phyloP scores from a whole-genome alignment of 2,888 invertebrate species.

The Octodonta nipae region DNA sequence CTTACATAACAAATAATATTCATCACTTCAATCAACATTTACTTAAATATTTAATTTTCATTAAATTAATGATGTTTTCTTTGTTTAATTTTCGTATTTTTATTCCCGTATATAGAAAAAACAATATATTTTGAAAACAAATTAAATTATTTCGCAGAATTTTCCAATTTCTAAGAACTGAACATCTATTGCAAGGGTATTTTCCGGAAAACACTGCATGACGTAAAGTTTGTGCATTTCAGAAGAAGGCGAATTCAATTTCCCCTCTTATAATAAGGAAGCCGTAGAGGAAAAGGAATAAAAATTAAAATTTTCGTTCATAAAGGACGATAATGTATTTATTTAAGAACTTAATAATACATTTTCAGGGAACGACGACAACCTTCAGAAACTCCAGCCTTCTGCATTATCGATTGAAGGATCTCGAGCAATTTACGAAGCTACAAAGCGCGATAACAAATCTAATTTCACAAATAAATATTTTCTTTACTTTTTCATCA shows the following conservation, averaged over 20 bases:
- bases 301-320: slow-evolving; percentile 17
- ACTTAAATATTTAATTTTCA: too few species aligned
- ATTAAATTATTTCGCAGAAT: too few species aligned
- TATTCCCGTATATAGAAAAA: too few species aligned
- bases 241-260: slow-evolving; percentile 25
- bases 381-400: slow-evolving; percentile 29
- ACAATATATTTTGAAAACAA: too few species aligned
- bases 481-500: slow-evolving; percentile 38
- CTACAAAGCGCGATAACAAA: slow-evolving; percentile 34
- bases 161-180: too few species aligned
- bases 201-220: too few species aligned
- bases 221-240: too few species aligned
- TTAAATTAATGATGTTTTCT: too few species aligned
- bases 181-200: too few species aligned
- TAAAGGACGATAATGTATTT: slow-evolving; percentile 28
- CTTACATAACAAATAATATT: too few species aligned
- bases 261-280: slow-evolving; percentile 25
- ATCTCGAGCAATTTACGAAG: slow-evolving; percentile 28
- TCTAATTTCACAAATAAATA: slow-evolving; percentile 39
- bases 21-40: too few species aligned
- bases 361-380: slow-evolving; percentile 29
- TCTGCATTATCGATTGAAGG: slow-evolving; percentile 29
- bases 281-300: slow-evolving; percentile 12
- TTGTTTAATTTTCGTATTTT: too few species aligned
- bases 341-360: slow-evolving; percentile 29